A percentile compares a stretch with the other conserved stretches of the same genome.
Evolutionary conservation across 2,888 invertebrate species (phyloP).

Genomic region (Acrobasis suavella): DNA sequence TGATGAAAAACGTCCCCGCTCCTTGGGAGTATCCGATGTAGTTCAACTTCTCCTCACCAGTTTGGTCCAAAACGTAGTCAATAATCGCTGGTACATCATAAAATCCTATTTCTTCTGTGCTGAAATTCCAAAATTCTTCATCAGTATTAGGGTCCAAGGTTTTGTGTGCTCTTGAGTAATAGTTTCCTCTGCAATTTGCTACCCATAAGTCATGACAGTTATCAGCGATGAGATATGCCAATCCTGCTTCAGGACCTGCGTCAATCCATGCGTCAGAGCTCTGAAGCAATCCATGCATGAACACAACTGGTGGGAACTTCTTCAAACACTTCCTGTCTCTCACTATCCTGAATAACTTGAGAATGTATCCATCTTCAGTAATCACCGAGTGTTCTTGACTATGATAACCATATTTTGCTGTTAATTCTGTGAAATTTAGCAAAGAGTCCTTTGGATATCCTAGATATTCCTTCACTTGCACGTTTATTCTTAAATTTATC

Average conservation of each 20-base stretch:
- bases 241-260: constrained; percentile 51
- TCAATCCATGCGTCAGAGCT: constrained; percentile 62
- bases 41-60: constrained; percentile 49
- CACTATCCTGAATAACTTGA: constrained; percentile 53
- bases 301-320: constrained; percentile 50
- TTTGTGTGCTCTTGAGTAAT: constrained; percentile 80
- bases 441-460: constrained; percentile 45
- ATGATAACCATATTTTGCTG: constrained; percentile 47
- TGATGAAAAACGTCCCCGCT: constrained; percentile 84
- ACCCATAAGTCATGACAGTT: constrained; percentile 52
- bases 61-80: constrained; percentile 55
- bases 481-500: constrained; percentile 36
- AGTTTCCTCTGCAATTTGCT: constrained; percentile 55
- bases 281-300: constrained; percentile 61
- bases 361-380: constrained; percentile 62
- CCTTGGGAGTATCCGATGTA: constrained; percentile 90
- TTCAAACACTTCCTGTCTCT: constrained; percentile 42
- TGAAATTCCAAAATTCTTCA: constrained; percentile 82
- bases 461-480: constrained; percentile 39
- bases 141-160: constrained; percentile 57
- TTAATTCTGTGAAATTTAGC: constrained; percentile 52
- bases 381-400: constrained; percentile 55
- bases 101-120: constrained; percentile 89
- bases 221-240: constrained; percentile 45
- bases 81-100: constrained; percentile 87